Percentiles rank a stretch among this genome's conserved stretches.
phyloP scores from a whole-genome alignment of 2,797 vertebrate species.

The Acanthornis magna region DNA sequence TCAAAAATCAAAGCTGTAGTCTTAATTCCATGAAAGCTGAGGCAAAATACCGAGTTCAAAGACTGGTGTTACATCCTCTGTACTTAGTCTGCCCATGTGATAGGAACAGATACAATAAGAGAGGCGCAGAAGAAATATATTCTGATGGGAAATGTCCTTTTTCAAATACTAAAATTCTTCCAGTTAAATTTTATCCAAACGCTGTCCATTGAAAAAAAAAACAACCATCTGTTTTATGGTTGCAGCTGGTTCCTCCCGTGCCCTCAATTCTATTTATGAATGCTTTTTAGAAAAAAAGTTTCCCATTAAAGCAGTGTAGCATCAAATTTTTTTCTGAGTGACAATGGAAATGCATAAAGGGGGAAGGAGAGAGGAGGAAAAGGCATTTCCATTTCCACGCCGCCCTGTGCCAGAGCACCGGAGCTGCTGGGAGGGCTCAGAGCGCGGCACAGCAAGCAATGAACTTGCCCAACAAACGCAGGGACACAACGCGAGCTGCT shows the following conservation, averaged over 20 bases:
- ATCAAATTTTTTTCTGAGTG: not conserved
- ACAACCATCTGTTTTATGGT: not conserved
- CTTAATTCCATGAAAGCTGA: not conserved
- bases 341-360: not conserved
- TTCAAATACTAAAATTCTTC: not conserved
- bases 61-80: not conserved
- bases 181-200: not conserved
- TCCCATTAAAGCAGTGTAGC: not conserved
- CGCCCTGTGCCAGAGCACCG: accelerated
- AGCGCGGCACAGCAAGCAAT: accelerated
- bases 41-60: not conserved
- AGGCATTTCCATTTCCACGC: not conserved
- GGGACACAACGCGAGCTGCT: not conserved
- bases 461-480: not conserved
- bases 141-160: not conserved
- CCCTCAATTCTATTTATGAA: not conserved
- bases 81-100: not conserved
- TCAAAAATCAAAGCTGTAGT: not conserved
- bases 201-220: not conserved
- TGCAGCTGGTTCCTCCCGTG: not conserved
- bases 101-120: not conserved
- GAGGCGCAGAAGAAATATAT: not conserved
- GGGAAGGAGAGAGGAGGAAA: not conserved
- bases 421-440: accelerated
- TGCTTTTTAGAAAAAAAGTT: not conserved